These are phyloP conservation scores for Pheosia gnoma DNA, from an alignment of 2,888 invertebrate species.

Conservation along the genomic window DNA sequence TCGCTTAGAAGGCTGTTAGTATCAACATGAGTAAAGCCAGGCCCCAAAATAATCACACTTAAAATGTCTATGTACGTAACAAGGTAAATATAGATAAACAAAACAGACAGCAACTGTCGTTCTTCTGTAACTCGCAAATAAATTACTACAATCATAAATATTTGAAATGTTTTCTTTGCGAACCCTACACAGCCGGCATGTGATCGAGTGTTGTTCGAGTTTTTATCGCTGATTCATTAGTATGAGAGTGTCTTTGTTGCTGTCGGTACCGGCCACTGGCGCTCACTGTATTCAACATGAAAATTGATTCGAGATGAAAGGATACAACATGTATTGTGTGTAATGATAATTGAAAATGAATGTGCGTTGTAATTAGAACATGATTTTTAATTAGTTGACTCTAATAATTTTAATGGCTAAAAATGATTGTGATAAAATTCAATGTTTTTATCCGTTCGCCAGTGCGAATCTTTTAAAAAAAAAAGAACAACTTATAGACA, in stretches of 20 bases:
- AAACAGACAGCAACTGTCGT: too few species aligned
- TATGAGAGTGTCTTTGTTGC: constrained; percentile 80
- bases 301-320: constrained; percentile 73
- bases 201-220: constrained; percentile 79
- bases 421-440: too few species aligned
- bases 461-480: too few species aligned
- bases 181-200: constrained; percentile 65
- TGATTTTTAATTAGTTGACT: neutral
- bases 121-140: too few species aligned
- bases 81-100: too few species aligned
- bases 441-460: too few species aligned
- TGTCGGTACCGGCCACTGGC: constrained; percentile 49
- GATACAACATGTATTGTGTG: constrained; percentile 46
- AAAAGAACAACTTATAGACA: too few species aligned
- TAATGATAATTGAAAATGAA: constrained; percentile 47
- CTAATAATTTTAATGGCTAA: neutral
- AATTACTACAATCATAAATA: neutral
- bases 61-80: too few species aligned
- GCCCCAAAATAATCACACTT: too few species aligned
- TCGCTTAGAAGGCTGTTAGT: too few species aligned
- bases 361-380: constrained; percentile 29
- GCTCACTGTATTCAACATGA: constrained; percentile 63
- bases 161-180: constrained; percentile 19
- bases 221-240: constrained; percentile 83
- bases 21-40: too few species aligned